Conservation (phyloP, 2,888 invertebrate species). For the Graphium colonna region DNA sequence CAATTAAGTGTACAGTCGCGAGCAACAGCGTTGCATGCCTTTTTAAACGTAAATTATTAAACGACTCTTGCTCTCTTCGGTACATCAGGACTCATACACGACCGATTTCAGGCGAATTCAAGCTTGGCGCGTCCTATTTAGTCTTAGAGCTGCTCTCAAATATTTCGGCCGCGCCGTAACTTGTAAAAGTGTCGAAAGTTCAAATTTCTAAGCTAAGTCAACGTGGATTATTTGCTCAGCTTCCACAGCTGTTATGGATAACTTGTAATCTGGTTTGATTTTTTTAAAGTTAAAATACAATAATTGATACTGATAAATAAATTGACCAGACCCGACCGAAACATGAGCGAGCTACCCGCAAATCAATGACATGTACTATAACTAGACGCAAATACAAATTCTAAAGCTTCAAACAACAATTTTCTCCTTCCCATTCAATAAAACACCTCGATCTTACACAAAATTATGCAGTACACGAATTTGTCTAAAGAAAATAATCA, state of each 20-base stretch:
- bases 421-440: conserved; percentile 43
- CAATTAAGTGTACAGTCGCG: too few species aligned
- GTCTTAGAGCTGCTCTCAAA: not conserved
- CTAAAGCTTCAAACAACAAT: conserved; percentile 61
- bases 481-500: conserved; percentile 58
- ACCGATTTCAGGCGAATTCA: too few species aligned
- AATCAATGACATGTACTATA: not conserved
- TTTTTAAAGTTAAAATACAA: not conserved
- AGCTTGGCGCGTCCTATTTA: too few species aligned
- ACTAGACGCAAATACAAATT: conserved; percentile 24
- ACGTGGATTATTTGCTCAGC: too few species aligned
- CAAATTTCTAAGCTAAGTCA: too few species aligned
- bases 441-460: not conserved
- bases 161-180: not conserved
- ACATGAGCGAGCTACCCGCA: not conserved
- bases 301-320: not conserved
- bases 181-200: not conserved
- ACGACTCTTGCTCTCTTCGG: too few species aligned
- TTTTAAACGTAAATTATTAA: too few species aligned
- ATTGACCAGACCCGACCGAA: not conserved
- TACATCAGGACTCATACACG: too few species aligned
- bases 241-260: too few species aligned
- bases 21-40: too few species aligned
- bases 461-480: too few species aligned
- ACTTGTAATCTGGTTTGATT: too few species aligned